Evolutionary conservation across 2,113 vertebrate species (phyloP).

Genomic region (Varanus salvator): DNA sequence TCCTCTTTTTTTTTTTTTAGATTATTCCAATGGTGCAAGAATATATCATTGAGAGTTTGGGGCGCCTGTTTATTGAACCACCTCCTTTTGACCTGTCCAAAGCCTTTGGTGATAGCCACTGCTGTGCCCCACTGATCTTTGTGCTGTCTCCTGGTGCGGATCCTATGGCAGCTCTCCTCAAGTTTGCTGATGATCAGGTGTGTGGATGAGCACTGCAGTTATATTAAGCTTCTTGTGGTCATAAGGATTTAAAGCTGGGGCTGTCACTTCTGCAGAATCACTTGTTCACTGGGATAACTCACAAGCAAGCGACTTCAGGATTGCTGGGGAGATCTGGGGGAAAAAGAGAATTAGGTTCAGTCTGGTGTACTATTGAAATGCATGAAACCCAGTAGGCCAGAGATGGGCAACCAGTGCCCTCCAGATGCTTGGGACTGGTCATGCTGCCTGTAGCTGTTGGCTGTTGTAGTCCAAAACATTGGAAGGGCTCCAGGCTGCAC

Average conservation of each 20-base stretch:
- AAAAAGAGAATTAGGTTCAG: neutral
- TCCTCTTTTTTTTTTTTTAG: conserved; percentile 58
- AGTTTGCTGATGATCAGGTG: conserved; percentile 88
- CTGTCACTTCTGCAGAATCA: neutral
- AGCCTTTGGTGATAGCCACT: conserved; percentile 87
- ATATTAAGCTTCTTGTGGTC: neutral
- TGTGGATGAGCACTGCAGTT: neutral
- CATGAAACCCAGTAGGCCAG: neutral
- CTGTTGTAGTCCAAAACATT: too few species aligned
- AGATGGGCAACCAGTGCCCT: too few species aligned
- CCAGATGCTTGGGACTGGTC: too few species aligned
- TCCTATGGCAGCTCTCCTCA: conserved; percentile 88
- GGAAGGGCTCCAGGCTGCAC: too few species aligned
- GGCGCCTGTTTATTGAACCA: conserved; percentile 85
- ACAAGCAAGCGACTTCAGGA: neutral
- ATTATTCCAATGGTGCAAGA: conserved; percentile 88
- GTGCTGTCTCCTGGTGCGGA: conserved; percentile 86
- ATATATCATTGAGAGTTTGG: conserved; percentile 81
- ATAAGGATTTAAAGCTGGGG: neutral
- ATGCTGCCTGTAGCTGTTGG: too few species aligned
- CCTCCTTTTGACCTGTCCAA: conserved; percentile 88
- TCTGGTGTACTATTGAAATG: neutral
- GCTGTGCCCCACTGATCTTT: conserved; percentile 85
- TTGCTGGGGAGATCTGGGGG: too few species aligned
- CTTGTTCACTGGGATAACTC: neutral